Evolutionary conservation across 2,797 vertebrate species (phyloP).

Genomic region (Champsocephalus gunnari): DNA sequence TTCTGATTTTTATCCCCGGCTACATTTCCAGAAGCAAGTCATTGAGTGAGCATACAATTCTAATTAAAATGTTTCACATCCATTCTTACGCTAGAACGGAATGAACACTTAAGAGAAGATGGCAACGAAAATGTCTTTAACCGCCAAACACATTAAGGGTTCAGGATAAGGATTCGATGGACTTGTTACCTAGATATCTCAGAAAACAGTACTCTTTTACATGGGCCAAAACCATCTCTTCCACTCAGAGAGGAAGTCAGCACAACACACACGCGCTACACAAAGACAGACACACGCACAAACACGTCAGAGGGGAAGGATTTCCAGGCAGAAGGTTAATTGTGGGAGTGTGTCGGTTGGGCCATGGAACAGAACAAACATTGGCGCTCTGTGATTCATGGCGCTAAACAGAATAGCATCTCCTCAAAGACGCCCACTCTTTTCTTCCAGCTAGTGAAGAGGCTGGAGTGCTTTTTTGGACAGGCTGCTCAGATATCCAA

Average conservation of each 20-base stretch:
- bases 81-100: background rate
- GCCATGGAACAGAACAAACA: constrained; percentile 63
- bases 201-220: constrained; percentile 17
- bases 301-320: constrained; percentile 51
- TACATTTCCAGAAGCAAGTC: background rate
- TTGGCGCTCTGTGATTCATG: constrained; percentile 69
- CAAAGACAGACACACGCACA: constrained; percentile 20
- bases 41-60: background rate
- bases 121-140: background rate
- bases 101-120: fast-evolving
- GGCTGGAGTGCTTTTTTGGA: constrained; percentile 63
- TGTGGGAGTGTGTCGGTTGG: constrained; percentile 73
- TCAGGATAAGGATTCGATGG: background rate
- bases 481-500: constrained; percentile 10
- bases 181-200: background rate
- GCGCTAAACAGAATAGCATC: constrained; percentile 59
- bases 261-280: constrained; percentile 16
- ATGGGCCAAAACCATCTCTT: constrained; percentile 18
- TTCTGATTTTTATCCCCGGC: background rate
- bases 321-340: constrained; percentile 76
- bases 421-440: constrained; percentile 49
- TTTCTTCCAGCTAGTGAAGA: constrained; percentile 61
- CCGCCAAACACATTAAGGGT: background rate
- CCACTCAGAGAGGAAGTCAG: constrained; percentile 49
- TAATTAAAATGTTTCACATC: background rate